Percentiles rank a stretch among this genome's conserved stretches.
Evolutionary conservation across 2,113 vertebrate species (phyloP).

Genomic region (Megalops atlanticus): DNA sequence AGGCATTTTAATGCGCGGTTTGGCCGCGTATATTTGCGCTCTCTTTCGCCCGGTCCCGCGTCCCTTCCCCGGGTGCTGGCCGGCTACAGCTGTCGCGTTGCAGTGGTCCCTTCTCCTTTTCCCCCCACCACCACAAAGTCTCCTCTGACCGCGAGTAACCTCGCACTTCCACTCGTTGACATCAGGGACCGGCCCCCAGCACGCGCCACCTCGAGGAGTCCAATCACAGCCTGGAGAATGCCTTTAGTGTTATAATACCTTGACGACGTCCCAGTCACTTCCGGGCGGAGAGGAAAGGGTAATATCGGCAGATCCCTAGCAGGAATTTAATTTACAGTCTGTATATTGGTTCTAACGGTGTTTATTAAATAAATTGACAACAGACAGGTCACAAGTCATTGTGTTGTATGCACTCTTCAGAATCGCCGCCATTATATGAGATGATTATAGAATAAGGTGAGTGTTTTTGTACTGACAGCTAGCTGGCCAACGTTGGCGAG

Average conservation of each 20-base stretch:
- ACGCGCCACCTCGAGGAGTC: constrained; percentile 54
- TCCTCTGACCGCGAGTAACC: constrained; percentile 31
- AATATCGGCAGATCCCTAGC: neutral
- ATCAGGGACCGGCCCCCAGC: constrained; percentile 37
- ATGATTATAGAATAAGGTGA: constrained; percentile 8
- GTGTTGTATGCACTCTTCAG: neutral
- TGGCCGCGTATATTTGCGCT: too few species aligned
- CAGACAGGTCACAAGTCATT: neutral
- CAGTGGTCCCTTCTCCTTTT: neutral
- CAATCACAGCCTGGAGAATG: constrained; percentile 42
- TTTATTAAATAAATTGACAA: neutral
- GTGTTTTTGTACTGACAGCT: too few species aligned
- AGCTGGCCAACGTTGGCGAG: too few species aligned
- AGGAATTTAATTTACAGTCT: neutral
- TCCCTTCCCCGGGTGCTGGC: neutral
- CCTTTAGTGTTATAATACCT: constrained; percentile 16
- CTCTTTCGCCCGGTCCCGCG: too few species aligned
- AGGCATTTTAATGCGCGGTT: too few species aligned
- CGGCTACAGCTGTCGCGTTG: neutral
- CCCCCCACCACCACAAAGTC: constrained; percentile 42
- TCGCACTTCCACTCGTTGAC: constrained; percentile 24
- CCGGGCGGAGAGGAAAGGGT: constrained; percentile 11
- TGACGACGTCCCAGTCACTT: constrained; percentile 30
- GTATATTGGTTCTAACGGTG: neutral
- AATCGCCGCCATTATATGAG: neutral